Evolutionary conservation across 2,113 vertebrate species (phyloP), one percentile per base, ranked within the genome.

Genomic region (Narcine bancroftii): DNA sequence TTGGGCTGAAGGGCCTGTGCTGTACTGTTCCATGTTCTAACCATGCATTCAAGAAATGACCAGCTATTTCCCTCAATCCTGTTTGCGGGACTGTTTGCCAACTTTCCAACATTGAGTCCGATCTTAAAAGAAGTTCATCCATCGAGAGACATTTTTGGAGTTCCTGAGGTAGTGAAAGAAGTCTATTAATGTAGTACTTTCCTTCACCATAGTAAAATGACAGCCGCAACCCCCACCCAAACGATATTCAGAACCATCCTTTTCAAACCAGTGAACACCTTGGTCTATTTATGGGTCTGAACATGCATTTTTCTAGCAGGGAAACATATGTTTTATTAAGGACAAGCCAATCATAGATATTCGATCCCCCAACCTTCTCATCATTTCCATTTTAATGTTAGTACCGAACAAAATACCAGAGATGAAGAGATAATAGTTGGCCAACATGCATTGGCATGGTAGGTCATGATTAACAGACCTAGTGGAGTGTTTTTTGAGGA

Each of bases 211-310:
- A 56, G 11, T 6, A 15, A n/a, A n/a, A n/a, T n/a, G n/a, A n/a
- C n/a, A n/a, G n/a, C n/a, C n/a, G n/a, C n/a, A n/a, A n/a, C n/a
- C n/a, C n/a, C n/a, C n/a, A n/a, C n/a, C n/a, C n/a, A n/a, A n/a
- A n/a, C n/a, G n/a, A 71, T 47, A 33, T 69, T 69, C 45, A 69
- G 63, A 47, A 47, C 39, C 69, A 45, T 60, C 56, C 71, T 91
- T 69, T 91, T 91, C 71, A 39, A 71, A 91, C 71, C 39, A 69
- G 6, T 45, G 5, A 24, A 47, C 6, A 47, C 39, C 26, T 91
- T 69, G 39, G 63, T 71, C 60, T 89, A 89, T 89, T 89, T 89
- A 89, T 66, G 19, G 60, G 65, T 9, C 85, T 65, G 60, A 89
- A 66, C 60, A 65, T 26, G 65, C 65, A 47, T 69, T 11, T 47